These are phyloP conservation scores for Tetranychus truncatus DNA, from an alignment of 2,888 invertebrate species.

Conservation along the genomic window DNA sequence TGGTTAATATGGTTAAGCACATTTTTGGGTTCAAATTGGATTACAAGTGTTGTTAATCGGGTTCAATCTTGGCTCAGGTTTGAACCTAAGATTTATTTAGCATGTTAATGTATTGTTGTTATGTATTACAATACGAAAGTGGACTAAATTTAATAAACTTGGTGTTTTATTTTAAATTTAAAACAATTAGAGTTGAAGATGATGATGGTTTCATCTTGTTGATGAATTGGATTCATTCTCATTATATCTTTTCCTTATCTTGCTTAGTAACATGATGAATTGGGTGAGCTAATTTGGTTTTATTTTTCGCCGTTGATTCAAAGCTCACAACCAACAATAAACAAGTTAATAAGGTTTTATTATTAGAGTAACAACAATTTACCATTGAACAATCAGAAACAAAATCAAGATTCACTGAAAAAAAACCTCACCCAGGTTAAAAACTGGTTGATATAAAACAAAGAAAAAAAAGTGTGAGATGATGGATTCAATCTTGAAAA, in stretches of 20 bases:
- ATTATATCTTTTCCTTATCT: not conserved
- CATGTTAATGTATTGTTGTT: too few species aligned
- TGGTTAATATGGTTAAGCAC: too few species aligned
- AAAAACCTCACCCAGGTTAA: not conserved
- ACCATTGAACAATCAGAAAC: not conserved
- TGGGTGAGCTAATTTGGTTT: not conserved
- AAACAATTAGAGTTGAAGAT: not conserved
- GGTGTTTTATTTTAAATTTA: not conserved
- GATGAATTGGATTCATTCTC: not conserved
- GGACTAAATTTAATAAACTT: not conserved
- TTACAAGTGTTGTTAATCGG: too few species aligned
- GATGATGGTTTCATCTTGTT: not conserved
- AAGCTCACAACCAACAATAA: not conserved
- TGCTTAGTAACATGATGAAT: not conserved
- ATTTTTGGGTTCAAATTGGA: too few species aligned
- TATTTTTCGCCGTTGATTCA: not conserved
- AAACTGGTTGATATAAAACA: not conserved
- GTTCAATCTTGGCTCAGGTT: too few species aligned
- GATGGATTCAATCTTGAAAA: too few species aligned
- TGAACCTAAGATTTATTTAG: too few species aligned
- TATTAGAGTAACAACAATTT: not conserved
- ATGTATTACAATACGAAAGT: too few species aligned
- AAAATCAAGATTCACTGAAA: not conserved
- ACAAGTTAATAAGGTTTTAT: not conserved
- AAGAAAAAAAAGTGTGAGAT: too few species aligned